Conservation (phyloP, 2,888 invertebrate species). For the Lottia gigantea region DNA sequence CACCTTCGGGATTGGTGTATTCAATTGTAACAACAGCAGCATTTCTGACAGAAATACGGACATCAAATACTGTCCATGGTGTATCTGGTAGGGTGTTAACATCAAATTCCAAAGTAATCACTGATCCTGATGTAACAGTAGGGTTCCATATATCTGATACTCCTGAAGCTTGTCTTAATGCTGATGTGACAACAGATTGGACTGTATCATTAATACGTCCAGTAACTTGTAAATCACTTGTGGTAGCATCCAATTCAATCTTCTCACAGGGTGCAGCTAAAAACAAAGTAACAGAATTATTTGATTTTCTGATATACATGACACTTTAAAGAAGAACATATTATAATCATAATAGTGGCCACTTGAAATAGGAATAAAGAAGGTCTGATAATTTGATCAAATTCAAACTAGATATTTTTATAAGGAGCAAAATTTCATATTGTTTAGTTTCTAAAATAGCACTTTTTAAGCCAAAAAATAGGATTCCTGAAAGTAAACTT, state of each 20-base stretch:
- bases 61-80: neutral
- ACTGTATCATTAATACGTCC: neutral
- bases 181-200: neutral
- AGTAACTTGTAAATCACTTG: neutral
- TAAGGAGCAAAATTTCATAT: no score
- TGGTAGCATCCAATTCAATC: neutral
- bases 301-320: no score
- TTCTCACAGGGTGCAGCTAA: neutral
- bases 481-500: neutral
- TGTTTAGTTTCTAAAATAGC: no score
- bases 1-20: neutral
- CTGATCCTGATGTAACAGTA: neutral
- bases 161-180: neutral
- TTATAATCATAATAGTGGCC: no score
- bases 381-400: no score
- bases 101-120: neutral
- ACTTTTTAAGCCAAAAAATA: no score
- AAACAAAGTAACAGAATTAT: neutral
- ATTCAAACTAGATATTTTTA: no score
- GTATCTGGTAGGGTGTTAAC: neutral
- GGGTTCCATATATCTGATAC: neutral
- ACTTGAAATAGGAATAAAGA: no score
- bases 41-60: neutral
- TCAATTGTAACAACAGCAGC: conserved; percentile 3
- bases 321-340: no score